Percentiles rank a stretch among this genome's conserved stretches.
Conservation (phyloP, 2,797 vertebrate species). For the Astyanax mexicanus region DNA sequence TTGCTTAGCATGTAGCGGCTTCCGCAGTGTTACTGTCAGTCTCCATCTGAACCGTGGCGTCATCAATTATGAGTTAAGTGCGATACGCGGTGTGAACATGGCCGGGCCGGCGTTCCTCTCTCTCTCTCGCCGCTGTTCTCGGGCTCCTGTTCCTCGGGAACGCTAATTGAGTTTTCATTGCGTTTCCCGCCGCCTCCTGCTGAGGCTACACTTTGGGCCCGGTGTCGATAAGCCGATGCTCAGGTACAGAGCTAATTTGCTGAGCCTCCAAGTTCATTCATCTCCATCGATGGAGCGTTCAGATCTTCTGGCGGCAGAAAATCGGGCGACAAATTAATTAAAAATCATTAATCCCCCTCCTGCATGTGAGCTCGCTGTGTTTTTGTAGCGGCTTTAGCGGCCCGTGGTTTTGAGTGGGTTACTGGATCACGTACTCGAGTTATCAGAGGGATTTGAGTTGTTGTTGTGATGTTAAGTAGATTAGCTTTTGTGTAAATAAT, state of each 20-base stretch:
- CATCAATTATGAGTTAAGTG: slow-evolving; percentile 14
- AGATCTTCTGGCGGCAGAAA: slow-evolving; percentile 37
- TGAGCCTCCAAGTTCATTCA: slow-evolving; percentile 58
- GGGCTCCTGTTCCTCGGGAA: neutral
- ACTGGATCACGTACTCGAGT: slow-evolving; percentile 1
- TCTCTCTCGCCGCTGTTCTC: slow-evolving; percentile 11
- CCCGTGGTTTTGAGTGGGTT: slow-evolving; percentile 17
- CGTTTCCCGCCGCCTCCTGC: slow-evolving; percentile 40
- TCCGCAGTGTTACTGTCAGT: neutral
- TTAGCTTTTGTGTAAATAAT: neutral
- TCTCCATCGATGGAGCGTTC: slow-evolving; percentile 54
- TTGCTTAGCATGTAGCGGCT: neutral
- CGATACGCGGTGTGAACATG: neutral
- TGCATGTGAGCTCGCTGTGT: slow-evolving; percentile 1
- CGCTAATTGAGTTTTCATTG: slow-evolving; percentile 54
- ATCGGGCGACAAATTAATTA: slow-evolving; percentile 50
- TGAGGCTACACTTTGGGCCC: slow-evolving; percentile 43
- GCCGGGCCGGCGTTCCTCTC: neutral
- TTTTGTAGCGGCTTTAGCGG: slow-evolving; percentile 27
- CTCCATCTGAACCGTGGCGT: neutral
- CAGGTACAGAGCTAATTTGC: slow-evolving; percentile 59
- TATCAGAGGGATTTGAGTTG: neutral
- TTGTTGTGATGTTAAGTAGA: neutral
- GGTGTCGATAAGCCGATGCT: slow-evolving; percentile 57
- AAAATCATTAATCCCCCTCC: slow-evolving; percentile 43